These are phyloP conservation scores for Patella vulgata DNA, from an alignment of 1,140 invertebrate genomes.

Conservation along the genomic window DNA sequence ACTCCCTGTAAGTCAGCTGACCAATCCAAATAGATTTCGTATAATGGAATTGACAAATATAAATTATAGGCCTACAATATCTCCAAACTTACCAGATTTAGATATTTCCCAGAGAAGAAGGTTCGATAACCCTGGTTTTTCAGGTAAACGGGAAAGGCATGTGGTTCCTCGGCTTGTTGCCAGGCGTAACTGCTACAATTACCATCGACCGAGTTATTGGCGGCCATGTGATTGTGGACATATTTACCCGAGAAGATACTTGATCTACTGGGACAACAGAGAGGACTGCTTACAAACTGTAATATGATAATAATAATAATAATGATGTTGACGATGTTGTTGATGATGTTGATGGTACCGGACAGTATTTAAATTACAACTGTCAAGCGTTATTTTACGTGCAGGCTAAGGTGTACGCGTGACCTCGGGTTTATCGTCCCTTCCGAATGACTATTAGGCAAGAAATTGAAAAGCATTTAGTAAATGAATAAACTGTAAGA, in stretches of 20 bases:
- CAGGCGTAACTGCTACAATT: slow-evolving; percentile 79
- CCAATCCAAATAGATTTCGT: background rate
- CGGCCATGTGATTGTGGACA: slow-evolving; percentile 82
- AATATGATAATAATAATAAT: slow-evolving; percentile 17
- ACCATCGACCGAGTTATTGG: slow-evolving; percentile 81
- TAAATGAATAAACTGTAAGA: too few relatives aligned
- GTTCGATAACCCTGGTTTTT: slow-evolving; percentile 68
- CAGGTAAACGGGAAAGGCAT: slow-evolving; percentile 77
- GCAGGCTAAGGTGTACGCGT: background rate
- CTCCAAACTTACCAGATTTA: slow-evolving; percentile 51
- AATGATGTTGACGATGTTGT: slow-evolving; percentile 80
- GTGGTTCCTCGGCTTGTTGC: slow-evolving; percentile 74
- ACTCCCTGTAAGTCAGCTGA: background rate
- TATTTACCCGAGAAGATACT: slow-evolving; percentile 87
- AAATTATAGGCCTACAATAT: background rate
- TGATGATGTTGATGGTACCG: background rate
- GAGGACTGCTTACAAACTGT: slow-evolving; percentile 59
- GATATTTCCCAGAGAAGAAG: slow-evolving; percentile 63
- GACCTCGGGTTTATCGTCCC: too few relatives aligned
- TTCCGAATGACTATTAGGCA: too few relatives aligned
- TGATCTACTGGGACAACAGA: slow-evolving; percentile 81
- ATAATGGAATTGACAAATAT: too few relatives aligned
- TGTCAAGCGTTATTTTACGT: background rate
- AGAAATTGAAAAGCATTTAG: too few relatives aligned
- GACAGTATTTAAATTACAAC: background rate